Evolutionary conservation across 2,113 vertebrate species (phyloP), one percentile per base, ranked within the genome.

Genomic region (Bambusicola thoracicus): DNA sequence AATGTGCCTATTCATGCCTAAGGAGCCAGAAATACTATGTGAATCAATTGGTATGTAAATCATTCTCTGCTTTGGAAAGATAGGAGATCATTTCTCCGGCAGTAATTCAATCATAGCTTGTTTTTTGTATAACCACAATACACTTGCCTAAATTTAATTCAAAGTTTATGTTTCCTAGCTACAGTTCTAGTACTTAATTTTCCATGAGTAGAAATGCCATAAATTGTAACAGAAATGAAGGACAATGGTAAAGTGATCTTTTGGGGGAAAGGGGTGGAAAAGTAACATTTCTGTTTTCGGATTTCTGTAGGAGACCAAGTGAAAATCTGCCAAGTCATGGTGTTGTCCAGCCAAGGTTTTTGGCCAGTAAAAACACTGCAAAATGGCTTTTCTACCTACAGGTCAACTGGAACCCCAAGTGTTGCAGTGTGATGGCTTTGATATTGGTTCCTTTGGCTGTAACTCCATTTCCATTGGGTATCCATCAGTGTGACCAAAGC

Each of bases 121-220:
- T 58, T 85, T 94, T 89, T 91, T 92, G 81, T 85, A 63, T 72
- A 92, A 85, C 79, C 77, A 63, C 85, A 89, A 91, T 93, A 51
- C 76, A 44, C 79, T 93, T 83, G 72, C 93, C 85, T 94, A 93
- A 94, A 91, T 91, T 89, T 68, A 94, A 91, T 96, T 83, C 73
- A 92, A 68, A 94, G 87, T 92, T 97, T 94, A 63, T 84, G 90
- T 94, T 94, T 94, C 94, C 77, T 95, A 93, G 89, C 61, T 95
- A 92, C 93, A 86, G 79, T 90, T 94, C 69, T 90, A 63, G 68
- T 85, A 59, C 51, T 83, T 87, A 36, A 77, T 16, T 80, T 73
- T 58, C 49, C 55, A 40, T 18, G 59, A 88, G 91, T 49, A 92
- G 79, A 87, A 95, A 89, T 5, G 3, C 30, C 29, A 48, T 72